Percentiles rank a stretch among this genome's conserved stretches.
Evolutionary conservation across 2,113 vertebrate genomes (phyloP).

Genomic region (Halcyon malimbica): DNA sequence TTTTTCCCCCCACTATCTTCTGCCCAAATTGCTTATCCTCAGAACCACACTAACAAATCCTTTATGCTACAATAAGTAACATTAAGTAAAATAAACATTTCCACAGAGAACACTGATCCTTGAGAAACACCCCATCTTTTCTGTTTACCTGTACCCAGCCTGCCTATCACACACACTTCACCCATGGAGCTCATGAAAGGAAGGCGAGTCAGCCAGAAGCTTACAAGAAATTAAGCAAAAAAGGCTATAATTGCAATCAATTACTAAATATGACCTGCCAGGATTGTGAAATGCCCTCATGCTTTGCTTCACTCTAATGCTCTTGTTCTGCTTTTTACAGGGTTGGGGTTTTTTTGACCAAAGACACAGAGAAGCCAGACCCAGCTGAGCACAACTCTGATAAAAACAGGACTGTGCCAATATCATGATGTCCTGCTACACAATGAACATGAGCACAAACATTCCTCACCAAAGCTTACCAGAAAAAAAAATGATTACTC

Average conservation of each 20-base stretch:
- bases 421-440: not conserved
- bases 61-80: constrained; percentile 5
- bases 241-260: not conserved
- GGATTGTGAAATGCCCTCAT: not conserved
- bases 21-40: constrained; percentile 58
- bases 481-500: constrained; percentile 21
- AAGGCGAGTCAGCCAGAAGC: not conserved
- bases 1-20: constrained; percentile 42
- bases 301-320: not conserved
- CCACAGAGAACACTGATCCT: not conserved
- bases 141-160: not conserved
- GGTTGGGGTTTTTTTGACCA: not conserved
- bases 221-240: not conserved
- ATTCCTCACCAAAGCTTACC: not conserved
- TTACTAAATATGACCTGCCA: not conserved
- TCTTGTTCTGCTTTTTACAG: not conserved
- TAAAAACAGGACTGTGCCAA: not conserved
- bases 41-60: constrained; percentile 28
- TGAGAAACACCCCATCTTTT: not conserved
- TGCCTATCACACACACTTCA: not conserved
- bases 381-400: not conserved
- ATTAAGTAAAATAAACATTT: constrained; percentile 13
- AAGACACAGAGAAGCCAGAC: not conserved
- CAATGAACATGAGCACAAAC: not conserved
- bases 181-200: not conserved